Evolutionary conservation across 2,888 invertebrate species (phyloP).

Genomic region (Synanthedon myopaeformis): DNA sequence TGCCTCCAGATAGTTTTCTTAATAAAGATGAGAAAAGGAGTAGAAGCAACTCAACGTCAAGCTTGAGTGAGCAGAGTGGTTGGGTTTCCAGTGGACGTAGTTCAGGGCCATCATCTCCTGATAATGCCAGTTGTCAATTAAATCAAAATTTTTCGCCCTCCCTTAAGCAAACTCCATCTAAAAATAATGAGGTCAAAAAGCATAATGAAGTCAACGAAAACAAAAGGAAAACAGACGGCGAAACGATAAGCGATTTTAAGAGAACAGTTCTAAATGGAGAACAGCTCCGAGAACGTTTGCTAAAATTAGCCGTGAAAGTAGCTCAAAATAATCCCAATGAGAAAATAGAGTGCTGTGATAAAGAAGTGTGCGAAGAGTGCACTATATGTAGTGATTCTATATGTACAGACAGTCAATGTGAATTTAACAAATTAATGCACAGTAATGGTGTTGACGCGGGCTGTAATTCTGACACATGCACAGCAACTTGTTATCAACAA

Average conservation of each 20-base stretch:
- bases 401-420: constrained; percentile 64
- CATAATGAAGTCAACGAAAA: constrained; percentile 34
- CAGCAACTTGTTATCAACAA: constrained; percentile 53
- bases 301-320: constrained; percentile 72
- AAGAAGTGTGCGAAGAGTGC: constrained; percentile 63
- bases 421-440: constrained; percentile 60
- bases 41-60: constrained; percentile 72
- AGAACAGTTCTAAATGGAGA: constrained; percentile 72
- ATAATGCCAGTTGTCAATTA: constrained; percentile 65
- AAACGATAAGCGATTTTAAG: constrained; percentile 55
- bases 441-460: constrained; percentile 53
- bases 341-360: constrained; percentile 67
- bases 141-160: constrained; percentile 53
- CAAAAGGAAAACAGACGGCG: constrained; percentile 30
- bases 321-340: constrained; percentile 53
- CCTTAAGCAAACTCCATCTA: constrained; percentile 33
- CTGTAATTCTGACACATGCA: constrained; percentile 56
- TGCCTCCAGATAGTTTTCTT: constrained; percentile 60
- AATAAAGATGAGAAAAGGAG: constrained; percentile 53
- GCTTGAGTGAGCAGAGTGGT: constrained; percentile 85
- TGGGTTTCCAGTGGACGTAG: constrained; percentile 86
- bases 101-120: constrained; percentile 74
- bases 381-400: constrained; percentile 65
- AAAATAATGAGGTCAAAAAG: constrained; percentile 27
- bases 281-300: constrained; percentile 73